Evolutionary conservation across 2,113 vertebrate species (phyloP).

Genomic region (Atherinomorus stipes): DNA sequence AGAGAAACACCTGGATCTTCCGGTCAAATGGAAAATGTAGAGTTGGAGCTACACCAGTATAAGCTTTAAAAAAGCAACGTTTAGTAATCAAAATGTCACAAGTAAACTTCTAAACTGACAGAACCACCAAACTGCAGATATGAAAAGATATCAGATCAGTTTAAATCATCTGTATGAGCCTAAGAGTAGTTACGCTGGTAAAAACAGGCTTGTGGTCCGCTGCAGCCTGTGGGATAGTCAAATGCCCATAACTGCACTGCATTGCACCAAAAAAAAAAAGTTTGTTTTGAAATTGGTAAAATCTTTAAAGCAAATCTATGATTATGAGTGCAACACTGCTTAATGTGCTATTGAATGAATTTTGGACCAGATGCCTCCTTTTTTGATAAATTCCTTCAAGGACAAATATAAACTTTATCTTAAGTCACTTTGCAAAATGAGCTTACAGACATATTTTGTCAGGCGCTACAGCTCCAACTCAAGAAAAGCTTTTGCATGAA

Average conservation of each 20-base stretch:
- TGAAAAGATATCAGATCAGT: not conserved
- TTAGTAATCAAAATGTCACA: not conserved
- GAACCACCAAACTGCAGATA: not conserved
- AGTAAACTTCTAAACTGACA: too few relatives aligned
- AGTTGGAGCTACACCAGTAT: too few relatives aligned
- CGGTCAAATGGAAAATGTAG: not conserved
- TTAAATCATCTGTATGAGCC: not conserved
- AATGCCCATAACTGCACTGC: not conserved
- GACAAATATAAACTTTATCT: too few relatives aligned
- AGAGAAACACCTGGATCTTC: not conserved
- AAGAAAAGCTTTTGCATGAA: conserved; percentile 2
- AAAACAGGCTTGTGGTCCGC: not conserved
- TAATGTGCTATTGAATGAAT: too few relatives aligned
- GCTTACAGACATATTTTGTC: not conserved
- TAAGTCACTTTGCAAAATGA: not conserved
- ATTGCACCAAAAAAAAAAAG: too few relatives aligned
- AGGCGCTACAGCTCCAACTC: not conserved
- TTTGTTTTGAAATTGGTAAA: too few relatives aligned
- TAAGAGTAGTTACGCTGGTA: not conserved
- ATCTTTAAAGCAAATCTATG: too few relatives aligned
- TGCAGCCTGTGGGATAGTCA: not conserved
- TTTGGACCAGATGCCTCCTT: too few relatives aligned
- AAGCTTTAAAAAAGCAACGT: not conserved
- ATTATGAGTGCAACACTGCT: too few relatives aligned
- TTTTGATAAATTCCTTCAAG: too few relatives aligned